phyloP scores from a whole-genome alignment of 2,888 invertebrate genomes.

The Pterostichus madidus region DNA sequence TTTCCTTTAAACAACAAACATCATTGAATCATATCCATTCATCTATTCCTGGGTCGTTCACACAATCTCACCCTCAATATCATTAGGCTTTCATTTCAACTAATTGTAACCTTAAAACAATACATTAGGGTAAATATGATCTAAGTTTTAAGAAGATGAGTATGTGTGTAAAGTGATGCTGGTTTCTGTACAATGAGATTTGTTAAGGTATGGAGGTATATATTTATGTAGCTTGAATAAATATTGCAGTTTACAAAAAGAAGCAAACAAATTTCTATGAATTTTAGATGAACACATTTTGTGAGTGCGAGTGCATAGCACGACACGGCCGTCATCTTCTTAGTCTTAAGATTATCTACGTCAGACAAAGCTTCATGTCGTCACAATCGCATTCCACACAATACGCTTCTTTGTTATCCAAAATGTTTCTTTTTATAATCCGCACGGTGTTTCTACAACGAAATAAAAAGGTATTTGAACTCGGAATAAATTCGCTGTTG shows the following conservation, averaged over 20 bases:
- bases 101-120: no score
- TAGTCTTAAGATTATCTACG: conserved; percentile 39
- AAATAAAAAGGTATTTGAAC: conserved; percentile 51
- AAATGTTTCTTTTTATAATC: conserved; percentile 36
- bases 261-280: conserved; percentile 44
- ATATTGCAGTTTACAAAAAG: conserved; percentile 13
- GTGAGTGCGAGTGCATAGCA: background rate
- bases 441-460: background rate
- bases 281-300: conserved; percentile 41
- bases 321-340: background rate
- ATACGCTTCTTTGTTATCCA: conserved; percentile 42
- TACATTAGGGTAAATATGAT: no score
- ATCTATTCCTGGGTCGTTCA: no score
- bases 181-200: background rate
- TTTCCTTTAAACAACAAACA: no score
- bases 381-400: conserved; percentile 46
- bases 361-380: conserved; percentile 36
- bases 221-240: background rate
- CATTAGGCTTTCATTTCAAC: no score
- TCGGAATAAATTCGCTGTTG: background rate
- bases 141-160: no score
- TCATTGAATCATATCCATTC: no score
- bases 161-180: no score
- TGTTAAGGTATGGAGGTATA: background rate
- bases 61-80: no score